Percentiles rank a stretch among this genome's conserved stretches.
Evolutionary conservation across 2,113 vertebrate species (phyloP).

Genomic region (Amphilophus citrinellus): DNA sequence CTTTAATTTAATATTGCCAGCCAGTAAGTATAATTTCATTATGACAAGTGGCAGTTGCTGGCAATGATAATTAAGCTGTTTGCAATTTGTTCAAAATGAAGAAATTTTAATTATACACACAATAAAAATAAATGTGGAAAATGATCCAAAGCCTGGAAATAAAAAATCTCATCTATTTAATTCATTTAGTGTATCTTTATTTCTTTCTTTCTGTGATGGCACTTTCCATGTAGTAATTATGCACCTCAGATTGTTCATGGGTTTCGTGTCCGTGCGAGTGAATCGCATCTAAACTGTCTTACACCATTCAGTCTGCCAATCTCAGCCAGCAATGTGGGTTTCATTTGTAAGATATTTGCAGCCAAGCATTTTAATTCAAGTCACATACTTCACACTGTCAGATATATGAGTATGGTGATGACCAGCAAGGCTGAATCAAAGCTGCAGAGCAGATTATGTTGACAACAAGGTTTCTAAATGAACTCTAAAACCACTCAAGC

Average conservation of each 20-base stretch:
- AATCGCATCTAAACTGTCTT: neutral
- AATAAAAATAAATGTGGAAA: neutral
- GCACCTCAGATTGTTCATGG: neutral
- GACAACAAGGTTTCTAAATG: conserved; percentile 11
- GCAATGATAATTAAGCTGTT: neutral
- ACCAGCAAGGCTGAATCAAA: conserved; percentile 24
- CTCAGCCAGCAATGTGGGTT: neutral
- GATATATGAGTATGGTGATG: neutral
- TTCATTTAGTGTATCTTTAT: neutral
- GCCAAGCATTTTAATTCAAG: neutral
- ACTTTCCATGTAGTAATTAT: neutral
- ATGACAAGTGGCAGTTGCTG: conserved; percentile 7
- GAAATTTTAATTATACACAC: neutral
- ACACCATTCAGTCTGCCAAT: neutral
- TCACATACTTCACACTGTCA: neutral
- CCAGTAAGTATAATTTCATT: neutral
- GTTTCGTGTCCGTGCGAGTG: neutral
- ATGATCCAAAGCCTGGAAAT: neutral
- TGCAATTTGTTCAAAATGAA: neutral
- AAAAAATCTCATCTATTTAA: neutral
- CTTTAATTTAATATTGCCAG: conserved; percentile 2
- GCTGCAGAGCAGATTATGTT: neutral
- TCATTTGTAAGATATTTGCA: conserved; percentile 23
- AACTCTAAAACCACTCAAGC: conserved; percentile 21
- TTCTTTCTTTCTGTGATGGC: neutral